phyloP scores from a whole-genome alignment of 2,113 vertebrate species.

The Cheilinus undulatus region DNA sequence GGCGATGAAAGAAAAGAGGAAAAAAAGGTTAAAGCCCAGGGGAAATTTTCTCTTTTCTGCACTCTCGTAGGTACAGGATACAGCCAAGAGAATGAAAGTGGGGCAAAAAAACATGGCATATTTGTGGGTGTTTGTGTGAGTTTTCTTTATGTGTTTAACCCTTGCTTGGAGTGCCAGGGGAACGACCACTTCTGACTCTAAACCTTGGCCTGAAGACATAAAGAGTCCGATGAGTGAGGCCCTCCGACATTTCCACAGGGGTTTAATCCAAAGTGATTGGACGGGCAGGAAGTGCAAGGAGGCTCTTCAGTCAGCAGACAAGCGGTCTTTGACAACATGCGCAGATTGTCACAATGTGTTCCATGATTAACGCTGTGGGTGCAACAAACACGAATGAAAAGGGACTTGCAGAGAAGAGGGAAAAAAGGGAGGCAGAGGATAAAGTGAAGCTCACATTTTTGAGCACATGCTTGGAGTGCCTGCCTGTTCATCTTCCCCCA shows the following conservation, averaged over 20 bases:
- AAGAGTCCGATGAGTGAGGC: conserved; percentile 65
- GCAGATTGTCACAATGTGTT: conserved; percentile 57
- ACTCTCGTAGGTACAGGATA: conserved; percentile 9
- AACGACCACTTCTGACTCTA: conserved; percentile 62
- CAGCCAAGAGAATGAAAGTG: conserved; percentile 4
- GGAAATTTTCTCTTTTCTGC: conserved; percentile 26
- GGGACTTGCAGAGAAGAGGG: not conserved
- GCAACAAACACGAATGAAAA: conserved; percentile 41
- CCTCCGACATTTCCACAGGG: conserved; percentile 56
- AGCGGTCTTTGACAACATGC: conserved; percentile 68
- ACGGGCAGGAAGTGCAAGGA: conserved; percentile 59
- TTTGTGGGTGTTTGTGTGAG: conserved; percentile 5
- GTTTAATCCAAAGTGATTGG: conserved; percentile 65
- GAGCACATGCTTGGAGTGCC: conserved; percentile 62
- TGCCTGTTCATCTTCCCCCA: conserved; percentile 60
- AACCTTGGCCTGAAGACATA: conserved; percentile 50
- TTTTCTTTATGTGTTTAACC: conserved; percentile 48
- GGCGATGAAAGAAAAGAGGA: conserved; percentile 36
- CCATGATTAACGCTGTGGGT: conserved; percentile 54
- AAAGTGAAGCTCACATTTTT: conserved; percentile 53
- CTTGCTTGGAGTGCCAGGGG: conserved; percentile 21
- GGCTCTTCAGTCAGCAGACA: conserved; percentile 64
- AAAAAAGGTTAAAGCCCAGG: not conserved
- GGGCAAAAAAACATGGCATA: conserved; percentile 7
- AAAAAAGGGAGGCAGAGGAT: conserved; percentile 10